Base-by-base conservation (phyloP, 1,140 invertebrate species). In the Lepidurus arcticus region DNA sequence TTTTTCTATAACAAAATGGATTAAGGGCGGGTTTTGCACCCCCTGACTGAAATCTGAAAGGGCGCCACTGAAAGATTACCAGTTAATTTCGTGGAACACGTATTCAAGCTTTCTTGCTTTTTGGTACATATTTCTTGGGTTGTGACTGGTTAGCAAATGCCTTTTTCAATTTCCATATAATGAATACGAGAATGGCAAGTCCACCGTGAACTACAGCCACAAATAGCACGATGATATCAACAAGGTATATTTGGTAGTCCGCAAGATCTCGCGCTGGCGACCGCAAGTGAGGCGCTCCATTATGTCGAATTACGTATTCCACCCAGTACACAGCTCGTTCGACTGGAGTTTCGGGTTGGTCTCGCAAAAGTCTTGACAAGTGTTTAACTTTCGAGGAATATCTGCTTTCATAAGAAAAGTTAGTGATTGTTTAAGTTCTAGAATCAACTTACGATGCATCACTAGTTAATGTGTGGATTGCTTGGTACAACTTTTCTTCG, bases 281-380 rank as follows among this genome's bases (percentile, higher is more conserved):
- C 16, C 75, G 76, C 11, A 82, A 77, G 53, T 82, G 80, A 3
- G 53, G 44, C 9, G 81, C 80, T 16, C 81, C 81, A n/a, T 78
- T 75, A 73, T 82, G 80, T 6, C 81, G 79, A 42, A 81, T 75
- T 21, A 82, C 78, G 73, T 82, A 81, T 73, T 82, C 81, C n/a
- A 81, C 74, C 79, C 80, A 81, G 65, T 75, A 80, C 24, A 81
- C 65, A 6, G 81, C 81, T 42, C 78, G 75, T 13, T 81, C 77
- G 9, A 81, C 16, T 16, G 81, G 81, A 13, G 73, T 42, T 26
- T 81, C 74, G 24, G 42, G 65, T 65, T 80, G 81, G 42, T 81
- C 80, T 16, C 73, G 34, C 21, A 81, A 42, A 11, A 78, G 16
- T 1, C 1, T 24, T 0, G 81, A 80, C 10, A 78, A n/a, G 16